Conservation (phyloP, 2,113 vertebrate species). For the Toxostoma redivivum region DNA sequence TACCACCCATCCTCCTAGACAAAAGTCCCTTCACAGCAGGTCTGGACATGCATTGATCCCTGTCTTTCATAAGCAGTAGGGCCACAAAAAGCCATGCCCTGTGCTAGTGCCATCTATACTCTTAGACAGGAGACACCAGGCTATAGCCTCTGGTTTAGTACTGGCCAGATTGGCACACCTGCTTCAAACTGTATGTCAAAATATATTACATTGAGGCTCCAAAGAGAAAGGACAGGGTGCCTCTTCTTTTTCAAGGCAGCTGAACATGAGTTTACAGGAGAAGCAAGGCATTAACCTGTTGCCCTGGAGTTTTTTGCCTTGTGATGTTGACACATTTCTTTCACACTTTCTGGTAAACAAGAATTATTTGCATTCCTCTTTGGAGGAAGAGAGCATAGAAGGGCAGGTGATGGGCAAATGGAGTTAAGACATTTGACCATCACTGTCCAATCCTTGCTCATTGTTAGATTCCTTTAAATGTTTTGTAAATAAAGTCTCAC, state of each 20-base stretch:
- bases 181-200: background rate
- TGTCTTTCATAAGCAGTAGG: background rate
- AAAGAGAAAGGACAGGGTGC: background rate
- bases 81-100: background rate
- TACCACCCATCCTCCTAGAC: background rate
- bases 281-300: background rate
- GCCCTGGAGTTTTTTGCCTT: too few relatives aligned
- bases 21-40: background rate
- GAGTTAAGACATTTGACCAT: too few relatives aligned
- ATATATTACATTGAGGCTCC: background rate
- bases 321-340: too few relatives aligned
- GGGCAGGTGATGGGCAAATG: too few relatives aligned
- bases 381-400: too few relatives aligned
- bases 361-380: too few relatives aligned
- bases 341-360: too few relatives aligned
- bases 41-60: background rate
- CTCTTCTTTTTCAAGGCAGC: background rate
- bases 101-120: background rate
- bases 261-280: background rate
- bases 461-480: too few relatives aligned
- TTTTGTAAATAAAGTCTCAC: too few relatives aligned
- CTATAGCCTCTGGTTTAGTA: background rate
- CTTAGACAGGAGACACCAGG: background rate
- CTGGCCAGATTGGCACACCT: rapidly evolving
- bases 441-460: too few relatives aligned